Conservation (phyloP, 2,113 vertebrate genomes). For the Thermophis baileyi region DNA sequence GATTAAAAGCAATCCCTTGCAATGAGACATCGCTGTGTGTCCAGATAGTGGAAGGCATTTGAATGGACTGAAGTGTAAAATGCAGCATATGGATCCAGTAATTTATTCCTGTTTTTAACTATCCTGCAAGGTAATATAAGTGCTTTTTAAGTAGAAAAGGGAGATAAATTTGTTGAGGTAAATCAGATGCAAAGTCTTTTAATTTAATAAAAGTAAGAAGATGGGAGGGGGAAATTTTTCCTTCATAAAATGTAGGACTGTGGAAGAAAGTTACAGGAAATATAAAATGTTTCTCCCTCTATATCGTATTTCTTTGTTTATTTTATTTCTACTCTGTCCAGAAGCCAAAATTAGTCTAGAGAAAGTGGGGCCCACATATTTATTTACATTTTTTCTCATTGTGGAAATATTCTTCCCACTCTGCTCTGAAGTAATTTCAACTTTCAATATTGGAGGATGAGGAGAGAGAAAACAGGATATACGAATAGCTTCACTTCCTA, state of each 20-base stretch:
- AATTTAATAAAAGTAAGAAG: not conserved
- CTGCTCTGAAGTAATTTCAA: not conserved
- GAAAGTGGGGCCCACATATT: not conserved
- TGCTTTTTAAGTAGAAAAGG: not conserved
- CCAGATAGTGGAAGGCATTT: not conserved
- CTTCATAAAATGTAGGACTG: not conserved
- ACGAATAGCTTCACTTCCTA: not conserved
- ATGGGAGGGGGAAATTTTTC: not conserved
- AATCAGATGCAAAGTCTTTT: not conserved
- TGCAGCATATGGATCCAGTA: not conserved
- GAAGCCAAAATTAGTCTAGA: not conserved
- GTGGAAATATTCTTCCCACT: not conserved
- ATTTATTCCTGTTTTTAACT: not conserved
- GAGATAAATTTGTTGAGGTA: not conserved
- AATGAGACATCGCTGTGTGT: not conserved
- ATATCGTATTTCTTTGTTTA: not conserved
- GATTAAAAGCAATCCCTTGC: not conserved
- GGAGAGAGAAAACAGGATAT: not conserved
- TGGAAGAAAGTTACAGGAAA: not conserved
- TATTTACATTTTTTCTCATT: not conserved
- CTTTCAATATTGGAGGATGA: not conserved
- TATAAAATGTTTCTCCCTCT: not conserved
- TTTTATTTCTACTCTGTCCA: not conserved
- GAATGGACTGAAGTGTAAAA: not conserved
- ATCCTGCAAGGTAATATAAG: not conserved